A percentile compares a stretch with the other conserved stretches of the same genome.
phyloP scores from a whole-genome alignment of 2,113 vertebrate genomes.

The Cyanoderma ruficeps region DNA sequence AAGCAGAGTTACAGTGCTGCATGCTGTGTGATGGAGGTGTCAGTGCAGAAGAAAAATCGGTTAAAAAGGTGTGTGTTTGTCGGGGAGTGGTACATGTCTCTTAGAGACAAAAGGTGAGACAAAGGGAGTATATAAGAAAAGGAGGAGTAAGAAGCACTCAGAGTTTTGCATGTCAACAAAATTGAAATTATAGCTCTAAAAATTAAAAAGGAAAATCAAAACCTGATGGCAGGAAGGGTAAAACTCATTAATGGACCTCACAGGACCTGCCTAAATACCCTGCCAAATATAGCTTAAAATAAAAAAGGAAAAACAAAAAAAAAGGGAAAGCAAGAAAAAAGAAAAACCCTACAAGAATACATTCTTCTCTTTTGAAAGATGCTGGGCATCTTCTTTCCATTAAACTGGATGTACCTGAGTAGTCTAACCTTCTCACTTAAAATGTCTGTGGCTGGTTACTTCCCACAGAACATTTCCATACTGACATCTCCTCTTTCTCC shows the following conservation, averaged over 20 bases:
- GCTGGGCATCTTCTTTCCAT: neutral
- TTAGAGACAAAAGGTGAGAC: neutral
- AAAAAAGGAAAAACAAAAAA: no score
- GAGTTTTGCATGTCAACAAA: neutral
- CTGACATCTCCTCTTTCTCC: neutral
- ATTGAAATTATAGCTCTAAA: neutral
- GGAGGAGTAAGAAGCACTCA: neutral
- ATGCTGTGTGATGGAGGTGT: neutral
- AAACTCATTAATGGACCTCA: neutral
- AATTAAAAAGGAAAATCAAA: neutral
- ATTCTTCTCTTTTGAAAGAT: neutral
- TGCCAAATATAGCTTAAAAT: neutral
- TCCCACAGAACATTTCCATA: neutral
- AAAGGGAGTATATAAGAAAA: neutral
- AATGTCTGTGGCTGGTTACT: neutral
- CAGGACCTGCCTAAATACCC: neutral
- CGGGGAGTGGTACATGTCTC: neutral
- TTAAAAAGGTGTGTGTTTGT: neutral
- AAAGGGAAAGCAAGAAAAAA: no score
- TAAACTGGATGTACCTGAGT: neutral
- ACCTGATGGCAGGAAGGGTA: neutral
- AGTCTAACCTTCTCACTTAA: accelerated
- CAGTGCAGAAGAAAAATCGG: neutral
- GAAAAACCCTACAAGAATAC: accelerated
- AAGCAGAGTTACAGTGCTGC: neutral